Conservation (phyloP, 2,797 vertebrate genomes). For the Helarctos malayanus region DNA sequence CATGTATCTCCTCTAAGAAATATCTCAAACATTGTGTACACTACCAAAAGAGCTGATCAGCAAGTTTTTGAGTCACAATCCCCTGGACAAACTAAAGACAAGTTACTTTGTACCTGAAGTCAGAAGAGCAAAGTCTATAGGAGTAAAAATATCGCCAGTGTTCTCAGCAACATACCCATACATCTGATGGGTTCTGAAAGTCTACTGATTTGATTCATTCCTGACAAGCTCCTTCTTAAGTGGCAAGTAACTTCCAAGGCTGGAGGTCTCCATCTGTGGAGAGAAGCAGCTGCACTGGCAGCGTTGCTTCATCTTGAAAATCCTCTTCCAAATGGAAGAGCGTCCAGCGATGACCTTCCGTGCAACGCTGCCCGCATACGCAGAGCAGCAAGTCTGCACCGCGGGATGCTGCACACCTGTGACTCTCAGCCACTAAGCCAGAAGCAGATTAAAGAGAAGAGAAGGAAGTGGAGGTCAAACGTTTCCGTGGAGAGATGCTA, state of each 20-base stretch:
- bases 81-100: constrained; percentile 48
- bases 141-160: constrained; percentile 72
- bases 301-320: not conserved
- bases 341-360: not conserved
- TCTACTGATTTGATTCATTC: constrained; percentile 37
- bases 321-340: not conserved
- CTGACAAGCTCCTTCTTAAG: constrained; percentile 31
- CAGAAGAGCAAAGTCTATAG: constrained; percentile 88
- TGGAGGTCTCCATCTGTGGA: not conserved
- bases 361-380: not conserved
- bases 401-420: not conserved
- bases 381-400: not conserved
- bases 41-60: not conserved
- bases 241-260: not conserved
- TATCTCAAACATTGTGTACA: constrained; percentile 23
- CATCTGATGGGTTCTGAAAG: constrained; percentile 46
- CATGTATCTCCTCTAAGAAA: constrained; percentile 10
- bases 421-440: not conserved
- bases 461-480: not conserved
- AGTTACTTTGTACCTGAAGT: constrained; percentile 83
- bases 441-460: constrained; percentile 16
- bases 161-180: constrained; percentile 37
- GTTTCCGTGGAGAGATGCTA: not conserved
- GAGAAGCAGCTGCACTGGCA: not conserved
- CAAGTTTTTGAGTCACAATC: constrained; percentile 66